Conservation (phyloP, 2,113 vertebrate species). For the Cottus gobio region DNA sequence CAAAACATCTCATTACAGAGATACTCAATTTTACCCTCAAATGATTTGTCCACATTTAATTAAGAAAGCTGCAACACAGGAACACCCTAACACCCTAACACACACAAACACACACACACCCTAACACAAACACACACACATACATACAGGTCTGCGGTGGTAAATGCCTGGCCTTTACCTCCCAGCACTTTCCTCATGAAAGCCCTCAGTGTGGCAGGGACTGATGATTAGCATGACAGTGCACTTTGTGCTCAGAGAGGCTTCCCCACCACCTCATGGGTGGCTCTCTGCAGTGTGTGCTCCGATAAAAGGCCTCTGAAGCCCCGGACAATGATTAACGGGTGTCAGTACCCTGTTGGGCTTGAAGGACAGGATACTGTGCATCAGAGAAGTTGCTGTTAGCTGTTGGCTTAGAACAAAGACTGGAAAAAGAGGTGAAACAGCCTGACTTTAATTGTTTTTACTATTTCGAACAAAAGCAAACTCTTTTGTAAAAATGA, state of each 20-base stretch:
- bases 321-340: slow-evolving; percentile 65
- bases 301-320: slow-evolving; percentile 69
- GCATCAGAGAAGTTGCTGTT: slow-evolving; percentile 53
- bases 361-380: slow-evolving; percentile 47
- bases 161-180: slow-evolving; percentile 49
- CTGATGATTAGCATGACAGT: slow-evolving; percentile 74
- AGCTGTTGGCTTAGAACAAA: slow-evolving; percentile 12
- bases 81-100: slow-evolving; percentile 31
- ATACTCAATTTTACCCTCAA: slow-evolving; percentile 61
- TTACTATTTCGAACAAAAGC: neutral
- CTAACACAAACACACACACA: slow-evolving; percentile 1
- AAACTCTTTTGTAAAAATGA: neutral
- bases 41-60: slow-evolving; percentile 69
- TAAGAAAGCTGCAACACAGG: slow-evolving; percentile 52
- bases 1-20: slow-evolving; percentile 59
- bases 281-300: slow-evolving; percentile 51
- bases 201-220: slow-evolving; percentile 43
- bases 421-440: neutral
- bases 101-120: neutral
- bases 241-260: slow-evolving; percentile 61
- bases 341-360: slow-evolving; percentile 55
- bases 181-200: slow-evolving; percentile 45
- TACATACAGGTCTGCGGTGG: slow-evolving; percentile 17
- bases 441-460: neutral
- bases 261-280: slow-evolving; percentile 40